Evolutionary conservation across 2,797 vertebrate genomes (phyloP), one percentile per base, ranked within the genome.

Genomic region (Anguilla obscura): DNA sequence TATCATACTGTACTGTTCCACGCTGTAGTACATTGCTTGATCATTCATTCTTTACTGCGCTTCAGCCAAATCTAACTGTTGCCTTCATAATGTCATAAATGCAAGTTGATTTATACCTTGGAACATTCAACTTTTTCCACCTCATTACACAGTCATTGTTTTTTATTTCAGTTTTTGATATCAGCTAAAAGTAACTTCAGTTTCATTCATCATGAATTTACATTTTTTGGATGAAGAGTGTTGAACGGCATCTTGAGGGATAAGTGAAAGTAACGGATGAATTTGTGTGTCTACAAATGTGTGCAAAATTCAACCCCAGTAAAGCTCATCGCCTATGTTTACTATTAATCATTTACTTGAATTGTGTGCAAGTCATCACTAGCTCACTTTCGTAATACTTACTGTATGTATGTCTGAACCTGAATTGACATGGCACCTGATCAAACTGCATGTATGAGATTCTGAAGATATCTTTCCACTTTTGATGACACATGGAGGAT

Each of bases 311-410:
- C 36, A 45, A 21, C 33, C 74, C 74, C 74, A 45, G 74, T 6
- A 45, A 40, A 79, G 45, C 36, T 16, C 74, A 21, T 79, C 10
- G 74, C 12, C 12, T 36, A 14, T 33, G 71, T 45, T 79, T 40
- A 45, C 74, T 8, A 9, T 40, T 27, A 24, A 85, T 30, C 33
- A 63, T 33, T 80, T 0, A 36, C 85, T 24, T 27, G 21, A 88
- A 86, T 74, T 9, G 50, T 80, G 12, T 84, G 10, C 86, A 74
- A 5, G 76, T 21, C 36, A 82, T 30, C 30, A 24, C 36, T 82
- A 90, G 88, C 87, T 92, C 89, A 90, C 52, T 30, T 36, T 82
- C 85, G 4, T 48, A 63, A 71, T 10, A 24, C 74, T 50, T 21
- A 74, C 85, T 36, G 4, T 30, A 27, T 24, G 52, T 16, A 48